phyloP scores from a whole-genome alignment of 2,797 vertebrate species.

The Fistularia tabacaria region DNA sequence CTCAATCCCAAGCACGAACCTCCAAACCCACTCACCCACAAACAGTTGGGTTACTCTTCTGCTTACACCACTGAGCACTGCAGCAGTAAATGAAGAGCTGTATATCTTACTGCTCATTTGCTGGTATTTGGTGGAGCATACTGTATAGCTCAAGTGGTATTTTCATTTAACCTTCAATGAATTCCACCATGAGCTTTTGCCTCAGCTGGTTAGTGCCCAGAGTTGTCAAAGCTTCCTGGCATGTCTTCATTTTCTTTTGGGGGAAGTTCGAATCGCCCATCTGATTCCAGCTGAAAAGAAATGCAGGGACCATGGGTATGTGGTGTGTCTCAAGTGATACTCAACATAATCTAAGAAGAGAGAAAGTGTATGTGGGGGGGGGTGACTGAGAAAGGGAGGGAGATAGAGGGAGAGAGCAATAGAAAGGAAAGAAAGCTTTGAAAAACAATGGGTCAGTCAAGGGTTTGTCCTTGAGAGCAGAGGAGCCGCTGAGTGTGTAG shows the following conservation, averaged over 20 bases:
- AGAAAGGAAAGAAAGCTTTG: slow-evolving; percentile 16
- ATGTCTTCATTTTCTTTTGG: no score
- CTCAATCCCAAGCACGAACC: not conserved
- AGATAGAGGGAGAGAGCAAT: slow-evolving; percentile 5
- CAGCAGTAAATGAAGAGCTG: slow-evolving; percentile 5
- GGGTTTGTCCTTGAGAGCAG: slow-evolving; percentile 49
- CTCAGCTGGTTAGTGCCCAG: no score
- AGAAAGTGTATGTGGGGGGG: not conserved
- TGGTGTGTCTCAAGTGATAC: no score
- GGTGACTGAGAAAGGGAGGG: no score
- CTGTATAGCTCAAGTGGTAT: no score
- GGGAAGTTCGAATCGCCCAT: no score
- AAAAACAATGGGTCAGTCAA: slow-evolving; percentile 53
- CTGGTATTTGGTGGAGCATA: slow-evolving; percentile 9
- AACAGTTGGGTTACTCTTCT: slow-evolving; percentile 32
- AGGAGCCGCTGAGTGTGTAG: slow-evolving; percentile 39
- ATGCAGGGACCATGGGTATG: no score
- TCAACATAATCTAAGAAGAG: not conserved
- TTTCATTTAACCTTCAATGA: not conserved
- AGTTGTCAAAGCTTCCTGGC: no score
- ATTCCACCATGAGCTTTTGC: no score
- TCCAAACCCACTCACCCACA: no score
- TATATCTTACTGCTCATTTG: slow-evolving; percentile 1
- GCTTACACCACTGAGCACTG: slow-evolving; percentile 21
- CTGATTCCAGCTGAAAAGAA: no score